phyloP scores from a whole-genome alignment of 1,140 invertebrate genomes.

The Ostrea denselamellosa region DNA sequence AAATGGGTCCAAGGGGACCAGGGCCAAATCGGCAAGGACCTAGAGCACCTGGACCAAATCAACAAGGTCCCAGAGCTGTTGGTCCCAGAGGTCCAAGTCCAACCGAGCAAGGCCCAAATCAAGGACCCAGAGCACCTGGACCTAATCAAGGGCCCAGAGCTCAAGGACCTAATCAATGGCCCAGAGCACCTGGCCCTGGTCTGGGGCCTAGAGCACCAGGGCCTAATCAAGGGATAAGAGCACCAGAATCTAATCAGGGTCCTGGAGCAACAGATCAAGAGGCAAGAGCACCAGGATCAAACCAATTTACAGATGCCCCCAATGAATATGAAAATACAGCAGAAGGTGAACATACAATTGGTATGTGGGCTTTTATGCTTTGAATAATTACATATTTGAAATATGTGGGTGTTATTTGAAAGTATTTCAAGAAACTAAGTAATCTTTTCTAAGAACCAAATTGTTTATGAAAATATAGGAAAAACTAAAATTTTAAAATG shows the following conservation, averaged over 20 bases:
- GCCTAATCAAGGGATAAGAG: constrained; percentile 23
- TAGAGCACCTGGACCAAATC: neutral
- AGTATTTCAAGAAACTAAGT: neutral
- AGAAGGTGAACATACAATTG: neutral
- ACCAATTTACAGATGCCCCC: neutral
- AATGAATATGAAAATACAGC: neutral
- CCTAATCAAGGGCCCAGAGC: constrained; percentile 44
- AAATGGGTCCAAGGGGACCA: neutral
- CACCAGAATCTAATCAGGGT: constrained; percentile 11
- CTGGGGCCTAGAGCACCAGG: constrained; percentile 44
- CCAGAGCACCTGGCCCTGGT: constrained; percentile 24
- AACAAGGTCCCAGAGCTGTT: neutral
- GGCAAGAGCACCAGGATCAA: neutral
- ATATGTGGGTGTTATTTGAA: neutral
- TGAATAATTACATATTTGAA: neutral
- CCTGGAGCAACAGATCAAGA: neutral
- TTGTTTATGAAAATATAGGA: too few species aligned
- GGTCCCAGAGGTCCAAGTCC: neutral
- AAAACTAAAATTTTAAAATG: too few species aligned
- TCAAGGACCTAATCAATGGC: constrained; percentile 37
- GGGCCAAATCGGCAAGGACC: constrained; percentile 42
- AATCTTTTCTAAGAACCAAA: too few species aligned
- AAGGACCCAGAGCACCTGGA: neutral
- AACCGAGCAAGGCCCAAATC: neutral
- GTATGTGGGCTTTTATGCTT: neutral